phyloP scores from a whole-genome alignment of 2,797 vertebrate species.

The Premnoplex brunnescens region DNA sequence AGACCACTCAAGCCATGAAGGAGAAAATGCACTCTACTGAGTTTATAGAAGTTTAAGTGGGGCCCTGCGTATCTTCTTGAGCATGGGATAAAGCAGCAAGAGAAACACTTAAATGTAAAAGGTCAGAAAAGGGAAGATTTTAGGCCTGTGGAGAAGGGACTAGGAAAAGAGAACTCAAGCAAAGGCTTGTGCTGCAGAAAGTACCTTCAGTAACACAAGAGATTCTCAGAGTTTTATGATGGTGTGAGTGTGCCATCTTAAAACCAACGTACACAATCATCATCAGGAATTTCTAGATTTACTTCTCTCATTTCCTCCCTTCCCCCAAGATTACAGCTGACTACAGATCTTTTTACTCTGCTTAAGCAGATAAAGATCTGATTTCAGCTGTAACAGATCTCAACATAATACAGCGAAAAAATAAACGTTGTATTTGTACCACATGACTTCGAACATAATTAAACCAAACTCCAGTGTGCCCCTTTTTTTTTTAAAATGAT shows the following conservation, averaged over 20 bases:
- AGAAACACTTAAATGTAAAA: neutral
- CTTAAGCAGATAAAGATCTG: neutral
- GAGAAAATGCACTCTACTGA: neutral
- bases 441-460: neutral
- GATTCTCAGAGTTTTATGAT: neutral
- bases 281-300: neutral
- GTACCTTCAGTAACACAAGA: neutral
- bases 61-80: neutral
- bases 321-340: neutral
- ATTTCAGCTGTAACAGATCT: neutral
- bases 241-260: rapidly evolving
- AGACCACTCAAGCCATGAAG: neutral
- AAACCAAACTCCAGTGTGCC: neutral
- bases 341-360: neutral
- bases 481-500: neutral
- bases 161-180: neutral
- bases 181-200: neutral
- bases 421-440: neutral
- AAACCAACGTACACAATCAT: neutral
- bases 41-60: neutral
- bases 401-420: neutral
- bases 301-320: neutral
- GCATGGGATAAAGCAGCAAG: neutral
- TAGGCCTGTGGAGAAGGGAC: neutral
- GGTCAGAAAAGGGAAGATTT: neutral